A percentile compares a stretch with the other conserved stretches of the same genome.
Evolutionary conservation across 92 coral and sea anemone genomes (phyloP).

Genomic region (Anthopleura xanthogrammica): DNA sequence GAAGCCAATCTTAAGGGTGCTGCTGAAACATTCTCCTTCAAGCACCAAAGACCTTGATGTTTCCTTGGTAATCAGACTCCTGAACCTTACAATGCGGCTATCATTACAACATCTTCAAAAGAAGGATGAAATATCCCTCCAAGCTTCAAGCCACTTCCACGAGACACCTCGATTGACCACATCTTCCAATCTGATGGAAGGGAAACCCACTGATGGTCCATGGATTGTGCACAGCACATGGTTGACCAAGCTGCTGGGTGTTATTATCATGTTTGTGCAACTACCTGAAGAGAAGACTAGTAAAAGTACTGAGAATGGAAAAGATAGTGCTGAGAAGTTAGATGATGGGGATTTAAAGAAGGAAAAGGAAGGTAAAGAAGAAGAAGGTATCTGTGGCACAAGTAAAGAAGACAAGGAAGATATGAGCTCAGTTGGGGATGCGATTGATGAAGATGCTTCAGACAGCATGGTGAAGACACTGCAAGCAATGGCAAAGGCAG

Average conservation of each 20-base stretch:
- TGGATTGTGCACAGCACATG: constrained; percentile 62
- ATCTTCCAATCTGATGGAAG: constrained; percentile 25
- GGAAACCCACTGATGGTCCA: constrained; percentile 27
- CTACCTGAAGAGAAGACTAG: constrained; percentile 15
- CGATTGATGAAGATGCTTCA: constrained; percentile 23
- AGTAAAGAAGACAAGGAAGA: not conserved
- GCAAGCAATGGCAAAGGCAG: constrained; percentile 49
- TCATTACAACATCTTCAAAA: constrained; percentile 32
- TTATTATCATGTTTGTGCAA: constrained; percentile 51
- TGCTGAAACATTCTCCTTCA: constrained; percentile 36
- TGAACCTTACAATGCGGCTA: constrained; percentile 27
- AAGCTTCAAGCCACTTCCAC: constrained; percentile 45
- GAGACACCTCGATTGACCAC: constrained; percentile 42
- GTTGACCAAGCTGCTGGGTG: constrained; percentile 55
- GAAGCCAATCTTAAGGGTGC: constrained; percentile 38
- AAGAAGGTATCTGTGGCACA: not conserved
- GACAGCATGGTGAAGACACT: constrained; percentile 41
- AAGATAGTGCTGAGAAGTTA: not conserved
- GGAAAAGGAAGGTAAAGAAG: not conserved
- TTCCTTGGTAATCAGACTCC: constrained; percentile 20
- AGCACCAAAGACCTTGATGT: constrained; percentile 28
- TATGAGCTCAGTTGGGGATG: not conserved
- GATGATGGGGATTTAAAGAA: not conserved
- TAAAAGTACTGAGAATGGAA: not conserved
- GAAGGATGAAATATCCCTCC: constrained; percentile 37